A percentile compares a stretch with the other conserved stretches of the same genome.
These are phyloP conservation scores for Zosterops pallidus DNA, from an alignment of 2,113 vertebrate genomes.

Conservation along the genomic window DNA sequence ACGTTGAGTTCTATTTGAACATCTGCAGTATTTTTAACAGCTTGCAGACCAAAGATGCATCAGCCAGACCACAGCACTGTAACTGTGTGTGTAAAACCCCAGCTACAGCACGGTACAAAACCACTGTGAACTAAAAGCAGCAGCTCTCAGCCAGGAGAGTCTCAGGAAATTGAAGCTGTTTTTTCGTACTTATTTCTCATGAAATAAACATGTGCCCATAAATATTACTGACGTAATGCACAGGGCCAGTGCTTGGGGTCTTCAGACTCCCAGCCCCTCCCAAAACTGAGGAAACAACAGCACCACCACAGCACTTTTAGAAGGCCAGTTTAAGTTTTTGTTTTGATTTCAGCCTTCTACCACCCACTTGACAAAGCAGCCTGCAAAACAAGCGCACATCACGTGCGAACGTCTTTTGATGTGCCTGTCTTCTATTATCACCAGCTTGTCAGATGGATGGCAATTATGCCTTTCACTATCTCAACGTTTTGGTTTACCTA, in stretches of 20 bases:
- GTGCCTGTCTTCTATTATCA: not conserved
- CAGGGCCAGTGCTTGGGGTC: not conserved
- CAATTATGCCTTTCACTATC: not conserved
- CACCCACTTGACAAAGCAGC: not conserved
- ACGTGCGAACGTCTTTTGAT: not conserved
- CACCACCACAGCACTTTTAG: not conserved
- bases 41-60: rapidly evolving
- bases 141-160: not conserved
- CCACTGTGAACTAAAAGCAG: not conserved
- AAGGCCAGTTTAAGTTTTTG: not conserved
- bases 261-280: not conserved
- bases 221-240: not conserved
- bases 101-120: rapidly evolving
- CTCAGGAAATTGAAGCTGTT: not conserved
- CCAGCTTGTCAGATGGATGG: not conserved
- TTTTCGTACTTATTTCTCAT: not conserved
- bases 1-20: rapidly evolving
- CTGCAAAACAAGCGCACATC: rapidly evolving
- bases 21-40: not conserved
- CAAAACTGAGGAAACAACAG: not conserved
- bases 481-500: not conserved
- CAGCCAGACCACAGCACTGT: rapidly evolving
- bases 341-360: not conserved
- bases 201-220: not conserved
- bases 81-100: not conserved